These are phyloP conservation scores for Amblyopsis hoosieri DNA, from an alignment of 2,797 vertebrate genomes.

Conservation along the genomic window DNA sequence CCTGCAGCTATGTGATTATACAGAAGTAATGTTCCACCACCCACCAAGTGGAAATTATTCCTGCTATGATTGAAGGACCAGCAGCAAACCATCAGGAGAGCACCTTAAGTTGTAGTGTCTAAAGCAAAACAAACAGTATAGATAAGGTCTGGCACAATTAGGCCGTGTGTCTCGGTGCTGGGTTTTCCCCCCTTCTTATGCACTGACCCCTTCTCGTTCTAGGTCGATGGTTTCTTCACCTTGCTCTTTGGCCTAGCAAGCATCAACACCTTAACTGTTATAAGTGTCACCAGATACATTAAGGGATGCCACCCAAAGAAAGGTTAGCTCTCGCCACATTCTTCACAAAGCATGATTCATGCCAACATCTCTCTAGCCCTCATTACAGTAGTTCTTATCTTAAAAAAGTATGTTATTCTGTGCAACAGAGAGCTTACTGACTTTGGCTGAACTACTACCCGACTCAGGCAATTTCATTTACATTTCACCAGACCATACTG, in stretches of 20 bases:
- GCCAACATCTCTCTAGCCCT: conserved; percentile 14
- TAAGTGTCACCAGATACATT: conserved; percentile 88
- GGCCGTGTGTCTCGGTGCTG: not conserved
- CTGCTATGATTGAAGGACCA: conserved; percentile 16
- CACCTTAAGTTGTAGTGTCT: conserved; percentile 23
- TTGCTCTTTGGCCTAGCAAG: conserved; percentile 88
- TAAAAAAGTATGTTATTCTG: conserved; percentile 31
- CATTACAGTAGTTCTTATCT: conserved; percentile 56
- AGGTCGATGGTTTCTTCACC: conserved; percentile 89
- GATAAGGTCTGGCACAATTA: conserved; percentile 19
- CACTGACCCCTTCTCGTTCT: conserved; percentile 23
- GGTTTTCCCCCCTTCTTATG: not conserved
- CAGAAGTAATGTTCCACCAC: not conserved
- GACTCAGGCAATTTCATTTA: conserved; percentile 48
- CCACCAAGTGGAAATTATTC: not conserved
- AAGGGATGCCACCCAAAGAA: conserved; percentile 84
- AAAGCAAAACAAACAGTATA: conserved; percentile 19
- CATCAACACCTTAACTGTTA: conserved; percentile 90
- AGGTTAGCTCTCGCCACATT: conserved; percentile 68
- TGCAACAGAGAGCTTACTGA: conserved; percentile 47
- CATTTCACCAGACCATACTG: conserved; percentile 44
- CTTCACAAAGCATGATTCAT: conserved; percentile 1
- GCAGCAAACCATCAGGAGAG: conserved; percentile 17
- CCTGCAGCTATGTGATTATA: not conserved
- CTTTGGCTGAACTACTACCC: conserved; percentile 42